Evolutionary conservation across 2,888 invertebrate species (phyloP), one percentile per base, ranked within the genome.

Genomic region (Adineta ricciae): DNA sequence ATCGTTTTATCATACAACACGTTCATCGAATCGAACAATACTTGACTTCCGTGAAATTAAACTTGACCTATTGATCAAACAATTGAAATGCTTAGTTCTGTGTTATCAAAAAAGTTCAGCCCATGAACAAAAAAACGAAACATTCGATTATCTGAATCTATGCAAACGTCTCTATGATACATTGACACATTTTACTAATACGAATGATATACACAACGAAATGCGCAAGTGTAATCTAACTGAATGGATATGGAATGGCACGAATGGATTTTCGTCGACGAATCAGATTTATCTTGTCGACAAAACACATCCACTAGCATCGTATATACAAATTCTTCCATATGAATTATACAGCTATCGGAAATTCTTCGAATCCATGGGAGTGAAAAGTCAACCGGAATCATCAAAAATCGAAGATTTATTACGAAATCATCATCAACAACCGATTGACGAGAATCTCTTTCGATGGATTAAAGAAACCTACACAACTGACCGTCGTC

Each of bases 171-270:
- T 84, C 50, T 86, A 86, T 52, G 86, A 86, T 54, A 83, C 78
- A 85, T 84, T 83, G 50, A 32, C 56, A 84, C 46, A 54, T 41
- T n/a, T 78, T 32, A 83, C 11, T 21, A 56, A 16, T 52, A 21
- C 54, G 49, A 83, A 24, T 56, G 83, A 46, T 54, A 78, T 78
- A 52, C 54, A 9, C 52, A 85, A 49, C 49, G 83, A 84, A 85
- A 85, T 36, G 83, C 83, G n/a, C 73, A 73, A 50, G 64, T 41
- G n/a, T 41, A 32, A 41, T 83, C 41, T 86, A 36, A 84, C n/a
- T 19, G 84, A 86, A 64, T 86, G 86, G 86, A 83, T 86, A 16
- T 86, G 86, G 86, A 86, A 84, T 50, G 82, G 86, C 27, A 27
- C 32, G 11, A 41, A 38, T 41, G 73, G 84, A 24, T 86, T 86